A percentile compares a stretch with the other conserved stretches of the same genome.
Conservation (phyloP, 2,113 vertebrate genomes). For the Felis catus region F.catus_Fca126_mat1.0 CM031414.1:135665501-135666000, state of each 20-base stretch:
- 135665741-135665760: background rate
- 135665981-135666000: no score
- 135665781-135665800: background rate
- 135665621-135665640: accelerated
- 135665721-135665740: background rate
- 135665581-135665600: background rate
- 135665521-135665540: no score
- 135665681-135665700: background rate
- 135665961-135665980: background rate
- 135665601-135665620: background rate
- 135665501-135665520: background rate
- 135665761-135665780: background rate
- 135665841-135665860: background rate
- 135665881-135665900: background rate
- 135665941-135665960: background rate
- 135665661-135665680: background rate
- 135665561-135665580: background rate
- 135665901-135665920: background rate
- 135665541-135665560: background rate
- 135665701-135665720: accelerated
- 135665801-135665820: no score
- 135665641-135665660: accelerated
- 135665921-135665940: background rate
- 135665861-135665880: background rate
- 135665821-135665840: background rate